Conservation (phyloP, 2,888 invertebrate species). For the Nasonovia ribisnigri region DNA sequence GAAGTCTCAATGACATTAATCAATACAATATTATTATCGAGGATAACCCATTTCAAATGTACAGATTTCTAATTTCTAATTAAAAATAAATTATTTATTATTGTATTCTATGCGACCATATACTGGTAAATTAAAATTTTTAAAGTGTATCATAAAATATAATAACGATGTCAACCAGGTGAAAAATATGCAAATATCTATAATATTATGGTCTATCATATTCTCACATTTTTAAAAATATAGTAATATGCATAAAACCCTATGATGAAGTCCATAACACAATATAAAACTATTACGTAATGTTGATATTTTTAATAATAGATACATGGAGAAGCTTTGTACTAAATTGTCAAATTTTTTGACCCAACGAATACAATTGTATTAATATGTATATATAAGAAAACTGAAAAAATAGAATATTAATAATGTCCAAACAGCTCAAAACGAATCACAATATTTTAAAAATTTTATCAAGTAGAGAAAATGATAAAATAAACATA, state of each 20-base stretch:
- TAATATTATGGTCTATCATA: neutral
- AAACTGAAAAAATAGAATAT: too few relatives aligned
- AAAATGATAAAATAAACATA: too few relatives aligned
- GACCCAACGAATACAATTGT: too few relatives aligned
- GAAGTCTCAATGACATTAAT: conserved; percentile 10
- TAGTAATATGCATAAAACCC: neutral
- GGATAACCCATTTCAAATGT: neutral
- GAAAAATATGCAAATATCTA: neutral
- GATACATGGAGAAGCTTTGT: too few relatives aligned
- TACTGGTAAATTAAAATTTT: neutral
- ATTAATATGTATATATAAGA: too few relatives aligned
- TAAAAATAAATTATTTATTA: neutral
- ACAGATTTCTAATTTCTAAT: conserved; percentile 32
- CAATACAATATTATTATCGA: conserved; percentile 26
- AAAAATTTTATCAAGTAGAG: too few relatives aligned
- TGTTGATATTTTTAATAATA: too few relatives aligned
- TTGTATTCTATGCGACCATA: neutral
- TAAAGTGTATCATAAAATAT: neutral
- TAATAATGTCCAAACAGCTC: too few relatives aligned
- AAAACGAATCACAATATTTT: too few relatives aligned
- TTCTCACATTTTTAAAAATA: neutral
- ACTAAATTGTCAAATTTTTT: too few relatives aligned
- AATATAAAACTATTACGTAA: neutral
- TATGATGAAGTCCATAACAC: neutral
- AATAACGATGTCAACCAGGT: neutral